These are phyloP conservation scores for Hirundo rustica DNA, from an alignment of 2,797 vertebrate genomes.

Conservation along the genomic window DNA sequence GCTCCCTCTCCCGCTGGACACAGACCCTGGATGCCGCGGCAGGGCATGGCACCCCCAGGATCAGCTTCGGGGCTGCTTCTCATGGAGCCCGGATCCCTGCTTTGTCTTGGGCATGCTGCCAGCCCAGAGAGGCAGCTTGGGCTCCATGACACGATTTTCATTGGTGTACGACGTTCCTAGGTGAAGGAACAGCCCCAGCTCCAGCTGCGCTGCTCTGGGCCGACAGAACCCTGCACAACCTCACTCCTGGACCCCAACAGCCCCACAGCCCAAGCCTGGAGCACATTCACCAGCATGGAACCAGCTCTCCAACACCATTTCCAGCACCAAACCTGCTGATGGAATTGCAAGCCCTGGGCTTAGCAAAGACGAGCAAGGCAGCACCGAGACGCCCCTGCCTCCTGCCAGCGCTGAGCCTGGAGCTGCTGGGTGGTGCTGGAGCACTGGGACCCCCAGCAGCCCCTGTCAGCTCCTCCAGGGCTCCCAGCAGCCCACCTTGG, in stretches of 20 bases:
- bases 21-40: fast-evolving
- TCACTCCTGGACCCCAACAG: neutral
- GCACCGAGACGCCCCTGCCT: neutral
- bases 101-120: neutral
- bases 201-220: neutral
- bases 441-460: neutral
- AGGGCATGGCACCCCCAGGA: neutral
- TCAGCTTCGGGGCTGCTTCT: neutral
- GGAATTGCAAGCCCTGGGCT: neutral
- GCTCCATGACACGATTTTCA: fast-evolving
- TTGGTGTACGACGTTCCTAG: fast-evolving
- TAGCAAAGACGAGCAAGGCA: constrained; percentile 16
- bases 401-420: neutral
- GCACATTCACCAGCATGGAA: neutral
- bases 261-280: neutral
- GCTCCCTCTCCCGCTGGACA: neutral
- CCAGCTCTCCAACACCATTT: neutral
- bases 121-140: neutral
- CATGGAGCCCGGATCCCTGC: neutral
- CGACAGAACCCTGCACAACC: fast-evolving
- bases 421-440: neutral
- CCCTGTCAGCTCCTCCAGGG: neutral
- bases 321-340: neutral
- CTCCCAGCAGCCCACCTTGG: constrained; percentile 11
- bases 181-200: neutral